These are phyloP conservation scores for Nephila pilipes DNA, from an alignment of 1,140 invertebrate species.

Conservation along the genomic window DNA sequence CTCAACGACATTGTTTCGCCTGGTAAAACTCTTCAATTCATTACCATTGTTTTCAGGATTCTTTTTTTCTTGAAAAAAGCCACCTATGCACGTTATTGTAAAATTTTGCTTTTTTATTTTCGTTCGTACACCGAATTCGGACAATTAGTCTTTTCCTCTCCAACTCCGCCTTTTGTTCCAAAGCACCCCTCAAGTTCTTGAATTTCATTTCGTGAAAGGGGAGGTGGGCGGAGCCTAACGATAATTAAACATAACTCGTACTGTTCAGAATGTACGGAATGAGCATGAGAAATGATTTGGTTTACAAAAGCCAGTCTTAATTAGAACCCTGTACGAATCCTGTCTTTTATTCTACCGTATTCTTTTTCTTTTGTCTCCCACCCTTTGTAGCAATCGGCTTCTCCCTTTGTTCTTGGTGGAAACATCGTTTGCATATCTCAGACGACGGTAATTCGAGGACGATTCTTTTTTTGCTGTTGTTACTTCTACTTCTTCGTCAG, in stretches of 20 bases:
- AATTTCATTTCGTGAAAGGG: conserved; percentile 27
- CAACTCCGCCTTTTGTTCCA: conserved; percentile 31
- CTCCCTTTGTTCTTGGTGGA: conserved; percentile 40
- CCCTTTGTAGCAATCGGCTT: conserved; percentile 59
- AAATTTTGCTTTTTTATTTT: not conserved
- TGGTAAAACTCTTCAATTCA: not conserved
- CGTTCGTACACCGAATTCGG: not conserved
- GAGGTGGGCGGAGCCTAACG: conserved; percentile 27
- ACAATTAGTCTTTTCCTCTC: conserved; percentile 43
- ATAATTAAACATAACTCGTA: conserved; percentile 67
- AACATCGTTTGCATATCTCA: conserved; percentile 71
- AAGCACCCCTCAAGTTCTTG: conserved; percentile 35
- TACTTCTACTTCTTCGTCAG: not conserved
- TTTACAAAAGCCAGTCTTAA: conserved; percentile 62
- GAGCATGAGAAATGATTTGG: conserved; percentile 67
- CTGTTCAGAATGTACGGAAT: conserved; percentile 44
- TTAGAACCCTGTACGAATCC: conserved; percentile 54
- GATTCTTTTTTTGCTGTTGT: conserved; percentile 20
- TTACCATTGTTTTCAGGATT: conserved; percentile 24
- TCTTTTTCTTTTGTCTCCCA: conserved; percentile 42
- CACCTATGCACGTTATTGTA: not conserved
- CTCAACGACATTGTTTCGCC: not conserved
- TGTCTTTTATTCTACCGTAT: conserved; percentile 57
- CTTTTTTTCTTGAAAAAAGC: no score
- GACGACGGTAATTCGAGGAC: conserved; percentile 65